Base-by-base conservation (phyloP, 64 coral and sea anemone species). In the Pocillopora damicornis region DNA sequence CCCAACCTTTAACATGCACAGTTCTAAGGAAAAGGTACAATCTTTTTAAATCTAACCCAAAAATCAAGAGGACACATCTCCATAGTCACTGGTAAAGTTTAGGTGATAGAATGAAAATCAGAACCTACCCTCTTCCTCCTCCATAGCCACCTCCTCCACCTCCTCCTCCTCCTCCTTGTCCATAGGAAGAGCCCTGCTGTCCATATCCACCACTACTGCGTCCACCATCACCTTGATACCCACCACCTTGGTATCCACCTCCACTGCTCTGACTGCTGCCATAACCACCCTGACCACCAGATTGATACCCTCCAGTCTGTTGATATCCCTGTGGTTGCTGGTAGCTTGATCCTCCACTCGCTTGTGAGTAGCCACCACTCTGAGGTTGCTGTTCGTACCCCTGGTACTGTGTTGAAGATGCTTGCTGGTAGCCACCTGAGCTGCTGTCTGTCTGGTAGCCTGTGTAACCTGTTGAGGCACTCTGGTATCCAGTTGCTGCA, bases 91-190 rank as follows among this genome's bases (percentile, higher is more conserved):
- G 42, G 42, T 51, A 51, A 51, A 51, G 42, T 7, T 71, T 1
- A 71, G 67, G 67, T 71, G 35, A 76, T 15, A 22, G 17, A 86
- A 76, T 61, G 58, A 80, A 79, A 92, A 76, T 57, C 22, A 5
- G 36, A 81, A 87, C 94, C 88, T 92, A 95, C 94, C 94, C 94
- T 92, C 94, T 89, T 45, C 91, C 83, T 51, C 42, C 42, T 51
- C 42, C 42, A 7, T 51, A 51, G 75, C 94, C 94, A 74, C 94
- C 91, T 56, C 81, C 73, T 36, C 94, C 91, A 26, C 81, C 73
- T 36, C 87, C 34, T 11, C 87, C 86, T 13, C 86, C 78, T 4
- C 91, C 69, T 18, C 91, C 82, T 23, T 85, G 81, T 20, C 81
- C 81, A 85, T 85, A 85, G 37, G 75, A 56, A 85, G 81, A 85